A percentile compares a stretch with the other conserved stretches of the same genome.
Evolutionary conservation across 37 sponge, comb jelly and placozoan genomes (phyloP).

Genomic region (Oscarella lobularis): DNA sequence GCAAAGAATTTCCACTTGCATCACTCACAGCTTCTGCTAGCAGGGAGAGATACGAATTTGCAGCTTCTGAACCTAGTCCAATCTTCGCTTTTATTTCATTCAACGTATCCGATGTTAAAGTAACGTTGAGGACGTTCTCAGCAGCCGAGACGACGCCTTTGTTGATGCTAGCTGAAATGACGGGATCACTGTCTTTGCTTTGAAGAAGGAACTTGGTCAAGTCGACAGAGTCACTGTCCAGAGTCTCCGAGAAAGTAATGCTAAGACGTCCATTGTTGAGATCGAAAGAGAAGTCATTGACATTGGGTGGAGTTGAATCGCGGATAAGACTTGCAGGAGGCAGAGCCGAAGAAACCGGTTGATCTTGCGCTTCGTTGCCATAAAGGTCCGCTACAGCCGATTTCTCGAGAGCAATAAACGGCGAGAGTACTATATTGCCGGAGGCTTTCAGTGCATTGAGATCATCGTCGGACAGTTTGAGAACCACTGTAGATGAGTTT

Average conservation of each 20-base stretch:
- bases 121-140: background rate
- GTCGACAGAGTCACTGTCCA: constrained; percentile 18
- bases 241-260: constrained; percentile 57
- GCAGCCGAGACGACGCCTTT: background rate
- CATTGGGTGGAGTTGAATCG: constrained; percentile 31
- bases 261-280: constrained; percentile 42
- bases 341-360: constrained; percentile 10
- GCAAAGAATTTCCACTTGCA: constrained; percentile 5
- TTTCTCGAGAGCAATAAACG: background rate
- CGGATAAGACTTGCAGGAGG: constrained; percentile 10
- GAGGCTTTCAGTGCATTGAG: background rate
- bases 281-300: constrained; percentile 41
- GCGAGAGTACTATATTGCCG: background rate
- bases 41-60: constrained; percentile 1
- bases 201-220: constrained; percentile 19
- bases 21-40: constrained; percentile 4
- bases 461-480: constrained; percentile 3
- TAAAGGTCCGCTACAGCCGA: background rate
- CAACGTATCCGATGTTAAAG: background rate
- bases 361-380: background rate
- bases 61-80: background rate
- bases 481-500: constrained; percentile 15
- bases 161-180: background rate
- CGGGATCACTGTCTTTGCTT: background rate
- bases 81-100: constrained; percentile 3